Conservation (phyloP, 53 echinoderm and acorn worm genomes). For the Patiria pectinifera region DNA sequence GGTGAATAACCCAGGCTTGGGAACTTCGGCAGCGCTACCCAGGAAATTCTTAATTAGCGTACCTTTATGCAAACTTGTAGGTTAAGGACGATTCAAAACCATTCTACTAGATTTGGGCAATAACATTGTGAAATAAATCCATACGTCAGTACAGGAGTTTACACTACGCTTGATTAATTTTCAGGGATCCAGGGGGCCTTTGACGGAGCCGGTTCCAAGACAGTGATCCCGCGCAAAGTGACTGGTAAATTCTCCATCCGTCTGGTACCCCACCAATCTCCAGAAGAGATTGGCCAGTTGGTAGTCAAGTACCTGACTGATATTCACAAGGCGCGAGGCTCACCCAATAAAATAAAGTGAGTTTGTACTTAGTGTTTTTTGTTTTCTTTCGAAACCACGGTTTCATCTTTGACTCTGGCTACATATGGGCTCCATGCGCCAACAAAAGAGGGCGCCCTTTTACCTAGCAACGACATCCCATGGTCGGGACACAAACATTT, state of each 20-base stretch:
- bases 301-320: constrained; percentile 80
- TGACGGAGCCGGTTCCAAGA: constrained; percentile 87
- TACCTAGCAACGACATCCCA: too few relatives aligned
- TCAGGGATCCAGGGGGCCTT: constrained; percentile 97
- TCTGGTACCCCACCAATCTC: constrained; percentile 89
- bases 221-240: constrained; percentile 95
- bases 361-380: constrained; percentile 1
- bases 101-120: too few relatives aligned
- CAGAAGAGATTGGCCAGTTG: constrained; percentile 76
- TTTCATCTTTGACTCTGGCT: too few relatives aligned
- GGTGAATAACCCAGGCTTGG: neutral
- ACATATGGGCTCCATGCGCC: too few relatives aligned
- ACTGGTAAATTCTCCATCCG: constrained; percentile 97
- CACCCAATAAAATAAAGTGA: constrained; percentile 89
- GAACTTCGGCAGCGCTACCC: too few relatives aligned
- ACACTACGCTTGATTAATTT: neutral
- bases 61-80: too few relatives aligned
- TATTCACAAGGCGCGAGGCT: constrained; percentile 72
- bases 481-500: too few relatives aligned
- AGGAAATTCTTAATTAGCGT: too few relatives aligned
- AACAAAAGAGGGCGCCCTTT: too few relatives aligned
- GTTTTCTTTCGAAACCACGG: neutral
- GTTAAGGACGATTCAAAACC: too few relatives aligned
- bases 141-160: too few relatives aligned
- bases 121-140: too few relatives aligned